Conservation (phyloP, 1,140 invertebrate species). For the Odontomachus brunneus region DNA sequence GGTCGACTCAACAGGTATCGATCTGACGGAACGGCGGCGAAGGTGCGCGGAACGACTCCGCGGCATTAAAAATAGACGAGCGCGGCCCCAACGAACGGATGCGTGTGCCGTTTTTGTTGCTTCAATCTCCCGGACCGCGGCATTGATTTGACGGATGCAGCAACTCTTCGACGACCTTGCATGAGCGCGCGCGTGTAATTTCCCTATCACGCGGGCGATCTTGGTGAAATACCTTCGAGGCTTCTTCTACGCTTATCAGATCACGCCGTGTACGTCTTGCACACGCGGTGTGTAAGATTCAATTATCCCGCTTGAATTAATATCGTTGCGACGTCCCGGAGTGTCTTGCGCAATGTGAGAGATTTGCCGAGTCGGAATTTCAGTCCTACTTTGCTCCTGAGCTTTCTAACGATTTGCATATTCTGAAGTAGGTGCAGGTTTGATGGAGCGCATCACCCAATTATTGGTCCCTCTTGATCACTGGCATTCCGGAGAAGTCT, state of each 20-base stretch:
- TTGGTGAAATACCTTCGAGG: neutral
- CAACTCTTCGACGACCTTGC: neutral
- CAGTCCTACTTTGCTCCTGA: too few relatives aligned
- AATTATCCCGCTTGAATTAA: too few relatives aligned
- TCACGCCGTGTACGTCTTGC: too few relatives aligned
- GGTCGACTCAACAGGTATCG: constrained; percentile 73
- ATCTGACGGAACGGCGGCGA: constrained; percentile 63
- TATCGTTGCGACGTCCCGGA: too few relatives aligned
- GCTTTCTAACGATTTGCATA: too few relatives aligned
- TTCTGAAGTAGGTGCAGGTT: too few relatives aligned
- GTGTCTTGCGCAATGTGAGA: too few relatives aligned
- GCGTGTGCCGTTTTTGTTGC: constrained; percentile 10
- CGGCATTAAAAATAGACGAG: constrained; percentile 1
- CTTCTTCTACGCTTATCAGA: neutral
- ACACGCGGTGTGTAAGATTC: too few relatives aligned
- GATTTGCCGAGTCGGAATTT: too few relatives aligned
- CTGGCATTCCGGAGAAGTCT: too few relatives aligned
- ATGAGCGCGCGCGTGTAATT: constrained; percentile 3
- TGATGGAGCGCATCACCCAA: too few relatives aligned
- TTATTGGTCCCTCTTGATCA: too few relatives aligned
- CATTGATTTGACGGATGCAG: constrained; percentile 29
- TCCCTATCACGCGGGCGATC: constrained; percentile 7
- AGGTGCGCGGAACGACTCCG: constrained; percentile 23
- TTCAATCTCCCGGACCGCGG: neutral
- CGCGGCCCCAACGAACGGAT: neutral